Evolutionary conservation across 1,140 invertebrate genomes (phyloP), one percentile per base, ranked within the genome.

Genomic region (Rhyacophila brunnea): DNA sequence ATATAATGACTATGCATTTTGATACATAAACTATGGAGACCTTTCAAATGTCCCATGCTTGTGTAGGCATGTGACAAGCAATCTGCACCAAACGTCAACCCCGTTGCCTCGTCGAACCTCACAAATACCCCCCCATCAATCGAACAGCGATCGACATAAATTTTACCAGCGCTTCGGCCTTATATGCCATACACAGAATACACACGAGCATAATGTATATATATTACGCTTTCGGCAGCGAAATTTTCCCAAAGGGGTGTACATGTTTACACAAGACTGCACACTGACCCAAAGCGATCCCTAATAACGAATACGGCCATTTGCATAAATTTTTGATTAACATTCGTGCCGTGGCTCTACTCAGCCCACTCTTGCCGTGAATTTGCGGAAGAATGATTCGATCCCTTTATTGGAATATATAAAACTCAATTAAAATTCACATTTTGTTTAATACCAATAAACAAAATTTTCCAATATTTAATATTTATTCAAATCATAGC

Each of bases 181-280:
- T 20, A 14, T 13, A 3, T 9, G 9, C 23, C 23, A 28, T 28
- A 28, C 23, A 9, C 23, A 3, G n/a, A 28, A 3, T 28, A 28
- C 23, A 9, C 9, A 28, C 23, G 9, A 3, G 23, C 23, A 9
- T 28, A 5, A 28, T 28, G 32, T n/a, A 38, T 28, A 13, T 28
- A 42, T 38, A 50, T 53, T 34, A 45, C 43, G 46, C 51, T 18
- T 13, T 9, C 14, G 45, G 32, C 20, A 17, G 13, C 13, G 46
- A 46, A 56, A 57, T 14, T 38, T 43, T 15, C 32, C 20, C n/a
- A 36, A 34, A n/a, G 11, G 46, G 23, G 15, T 54, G 60, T 58
- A 52, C 59, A 46, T 62, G 60, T 54, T 62, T 58, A 62, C 60
- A 62, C 36, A 58, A 63, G 55, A 38, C 50, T 63, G 56, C 56